These are phyloP conservation scores for Micronisus gabar DNA, from an alignment of 2,113 vertebrate genomes.

Conservation along the genomic window DNA sequence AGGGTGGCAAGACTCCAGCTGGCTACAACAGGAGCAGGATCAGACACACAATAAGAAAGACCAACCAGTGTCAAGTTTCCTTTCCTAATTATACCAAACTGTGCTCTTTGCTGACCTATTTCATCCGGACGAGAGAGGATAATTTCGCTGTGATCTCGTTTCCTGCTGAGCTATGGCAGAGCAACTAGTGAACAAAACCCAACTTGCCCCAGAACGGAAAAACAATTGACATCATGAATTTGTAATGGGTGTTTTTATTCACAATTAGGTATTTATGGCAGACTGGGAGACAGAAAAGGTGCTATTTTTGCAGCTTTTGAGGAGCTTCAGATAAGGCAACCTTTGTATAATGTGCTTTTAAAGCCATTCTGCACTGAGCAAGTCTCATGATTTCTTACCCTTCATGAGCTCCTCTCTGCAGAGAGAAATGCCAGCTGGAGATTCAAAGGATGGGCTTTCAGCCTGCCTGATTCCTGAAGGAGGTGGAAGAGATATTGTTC, in stretches of 20 bases:
- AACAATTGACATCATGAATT: slow-evolving; percentile 16
- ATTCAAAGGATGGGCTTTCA: neutral
- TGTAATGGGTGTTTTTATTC: slow-evolving; percentile 24
- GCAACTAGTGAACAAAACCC: neutral
- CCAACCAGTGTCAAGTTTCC: neutral
- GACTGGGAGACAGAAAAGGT: neutral
- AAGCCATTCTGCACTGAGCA: neutral
- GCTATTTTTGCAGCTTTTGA: slow-evolving; percentile 30
- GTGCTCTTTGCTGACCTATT: neutral
- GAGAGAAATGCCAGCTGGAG: neutral
- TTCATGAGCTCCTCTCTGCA: neutral
- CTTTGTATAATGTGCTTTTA: neutral
- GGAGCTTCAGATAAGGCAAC: slow-evolving; percentile 3
- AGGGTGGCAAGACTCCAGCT: neutral
- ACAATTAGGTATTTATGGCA: slow-evolving; percentile 32
- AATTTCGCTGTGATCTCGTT: neutral
- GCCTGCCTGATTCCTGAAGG: neutral
- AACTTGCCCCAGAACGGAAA: neutral
- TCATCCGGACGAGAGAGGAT: neutral
- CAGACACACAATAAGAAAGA: neutral
- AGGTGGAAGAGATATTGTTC: neutral
- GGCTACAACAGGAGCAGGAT: neutral
- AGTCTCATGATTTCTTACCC: neutral
- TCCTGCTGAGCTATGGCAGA: neutral
- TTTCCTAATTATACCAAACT: neutral